These are phyloP conservation scores for Lophius americanus DNA, from an alignment of 2,797 vertebrate species.

Conservation along the genomic window DNA sequence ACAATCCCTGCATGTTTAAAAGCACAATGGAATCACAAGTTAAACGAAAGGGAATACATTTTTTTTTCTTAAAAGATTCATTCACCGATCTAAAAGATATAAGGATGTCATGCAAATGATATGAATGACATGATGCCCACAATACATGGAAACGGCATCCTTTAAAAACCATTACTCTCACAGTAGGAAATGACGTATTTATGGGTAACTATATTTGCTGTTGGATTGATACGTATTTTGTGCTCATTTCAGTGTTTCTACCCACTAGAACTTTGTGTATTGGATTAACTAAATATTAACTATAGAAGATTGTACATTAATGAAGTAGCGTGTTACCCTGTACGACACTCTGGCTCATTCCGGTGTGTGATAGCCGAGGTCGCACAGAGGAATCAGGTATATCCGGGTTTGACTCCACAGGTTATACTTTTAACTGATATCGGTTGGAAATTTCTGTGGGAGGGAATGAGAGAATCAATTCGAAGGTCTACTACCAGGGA, in stretches of 20 bases:
- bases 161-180: no score
- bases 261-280: neutral
- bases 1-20: slow-evolving; percentile 2
- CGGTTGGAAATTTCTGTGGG: no score
- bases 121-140: no score
- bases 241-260: neutral
- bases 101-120: neutral
- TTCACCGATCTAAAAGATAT: neutral
- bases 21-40: neutral
- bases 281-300: neutral
- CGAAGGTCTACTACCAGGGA: no score
- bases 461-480: no score
- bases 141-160: no score
- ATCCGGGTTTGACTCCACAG: no score
- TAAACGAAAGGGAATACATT: neutral
- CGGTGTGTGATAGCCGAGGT: no score
- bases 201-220: no score
- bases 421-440: no score
- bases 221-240: neutral
- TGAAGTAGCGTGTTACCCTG: neutral
- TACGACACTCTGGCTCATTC: neutral
- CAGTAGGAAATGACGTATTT: no score
- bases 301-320: neutral
- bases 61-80: neutral
- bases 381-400: no score